Percentiles rank a stretch among this genome's conserved stretches.
phyloP scores from a whole-genome alignment of 2,113 vertebrate genomes.

The Kobus ellipsiprymnus region DNA sequence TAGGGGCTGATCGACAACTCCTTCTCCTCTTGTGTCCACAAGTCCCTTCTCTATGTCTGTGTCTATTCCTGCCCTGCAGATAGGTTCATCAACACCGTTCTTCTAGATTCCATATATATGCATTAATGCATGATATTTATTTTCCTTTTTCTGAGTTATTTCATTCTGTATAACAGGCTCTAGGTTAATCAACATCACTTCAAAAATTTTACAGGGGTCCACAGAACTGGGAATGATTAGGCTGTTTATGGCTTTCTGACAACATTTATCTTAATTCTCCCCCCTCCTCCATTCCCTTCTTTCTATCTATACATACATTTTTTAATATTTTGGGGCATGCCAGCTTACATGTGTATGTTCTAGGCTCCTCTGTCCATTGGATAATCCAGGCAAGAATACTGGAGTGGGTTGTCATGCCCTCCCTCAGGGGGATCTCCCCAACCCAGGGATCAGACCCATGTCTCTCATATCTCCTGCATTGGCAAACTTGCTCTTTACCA shows the following conservation, averaged over 20 bases:
- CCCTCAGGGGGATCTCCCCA: neutral
- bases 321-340: accelerated
- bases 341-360: neutral
- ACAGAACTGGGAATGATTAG: too few species aligned
- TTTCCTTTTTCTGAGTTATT: neutral
- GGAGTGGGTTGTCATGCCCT: neutral
- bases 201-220: neutral
- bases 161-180: neutral
- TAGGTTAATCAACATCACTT: neutral
- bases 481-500: neutral
- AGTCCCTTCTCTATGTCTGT: neutral
- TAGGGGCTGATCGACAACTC: accelerated
- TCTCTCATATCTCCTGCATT: neutral
- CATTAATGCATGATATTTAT: neutral
- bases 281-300: too few species aligned
- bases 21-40: neutral
- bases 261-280: neutral
- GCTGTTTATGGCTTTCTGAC: neutral
- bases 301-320: neutral
- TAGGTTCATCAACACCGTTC: neutral
- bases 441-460: neutral
- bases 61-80: neutral
- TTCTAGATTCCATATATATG: neutral
- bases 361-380: neutral
- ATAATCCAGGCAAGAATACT: neutral